Conservation (phyloP, 2,888 invertebrate genomes). For the Melinopterus prodromus region DNA sequence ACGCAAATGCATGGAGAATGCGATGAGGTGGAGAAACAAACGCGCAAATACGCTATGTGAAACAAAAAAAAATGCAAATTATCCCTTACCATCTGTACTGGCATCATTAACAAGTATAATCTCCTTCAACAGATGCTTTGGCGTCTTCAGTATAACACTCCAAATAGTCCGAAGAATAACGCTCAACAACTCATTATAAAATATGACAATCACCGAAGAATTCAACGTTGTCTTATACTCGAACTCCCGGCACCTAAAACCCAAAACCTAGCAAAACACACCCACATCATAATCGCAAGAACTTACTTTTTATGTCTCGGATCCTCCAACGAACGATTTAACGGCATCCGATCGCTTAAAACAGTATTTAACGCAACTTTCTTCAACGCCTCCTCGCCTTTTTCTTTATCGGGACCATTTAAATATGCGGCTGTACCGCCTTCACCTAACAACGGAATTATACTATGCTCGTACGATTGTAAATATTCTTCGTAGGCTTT, state of each 20-base stretch:
- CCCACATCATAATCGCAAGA: constrained; percentile 39
- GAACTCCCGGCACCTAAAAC: constrained; percentile 66
- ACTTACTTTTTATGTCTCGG: constrained; percentile 62
- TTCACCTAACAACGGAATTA: constrained; percentile 77
- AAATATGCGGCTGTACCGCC: constrained; percentile 74
- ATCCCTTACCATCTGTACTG: constrained; percentile 73
- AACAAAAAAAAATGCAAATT: neutral
- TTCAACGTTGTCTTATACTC: constrained; percentile 72
- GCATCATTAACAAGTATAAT: constrained; percentile 95
- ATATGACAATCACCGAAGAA: constrained; percentile 76
- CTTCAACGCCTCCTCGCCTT: constrained; percentile 77
- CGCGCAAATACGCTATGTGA: too few species aligned
- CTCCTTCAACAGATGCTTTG: constrained; percentile 79
- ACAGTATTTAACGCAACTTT: constrained; percentile 89
- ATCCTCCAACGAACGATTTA: constrained; percentile 80
- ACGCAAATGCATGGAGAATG: too few species aligned
- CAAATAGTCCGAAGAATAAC: constrained; percentile 84
- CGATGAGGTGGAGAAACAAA: too few species aligned
- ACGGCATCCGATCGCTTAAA: constrained; percentile 86
- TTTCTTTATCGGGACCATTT: constrained; percentile 69
- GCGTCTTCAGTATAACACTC: constrained; percentile 84
- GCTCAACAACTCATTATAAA: constrained; percentile 80
- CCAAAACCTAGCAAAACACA: constrained; percentile 10
- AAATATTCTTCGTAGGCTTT: constrained; percentile 30
- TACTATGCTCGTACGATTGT: constrained; percentile 65